Percentiles rank a stretch among this genome's conserved stretches.
These are phyloP conservation scores for Sebastes vulpes DNA, from an alignment of 2,797 vertebrate species.

Conservation along the genomic window DNA sequence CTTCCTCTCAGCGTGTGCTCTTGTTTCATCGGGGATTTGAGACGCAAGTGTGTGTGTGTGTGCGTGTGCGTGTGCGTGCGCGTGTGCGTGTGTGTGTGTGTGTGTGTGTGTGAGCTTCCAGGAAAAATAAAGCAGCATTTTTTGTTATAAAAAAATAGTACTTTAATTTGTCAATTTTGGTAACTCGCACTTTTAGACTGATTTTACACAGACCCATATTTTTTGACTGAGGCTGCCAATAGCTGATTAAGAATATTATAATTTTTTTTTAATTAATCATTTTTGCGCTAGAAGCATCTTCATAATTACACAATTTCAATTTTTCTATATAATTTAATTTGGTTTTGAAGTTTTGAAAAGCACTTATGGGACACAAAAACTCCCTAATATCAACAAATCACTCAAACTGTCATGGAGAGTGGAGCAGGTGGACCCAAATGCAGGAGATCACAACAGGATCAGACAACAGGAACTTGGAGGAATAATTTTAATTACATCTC, in stretches of 20 bases:
- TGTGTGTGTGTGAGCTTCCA: constrained; percentile 2
- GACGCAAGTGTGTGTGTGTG: not conserved
- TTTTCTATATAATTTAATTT: not conserved
- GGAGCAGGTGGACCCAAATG: no score
- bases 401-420: not conserved
- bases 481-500: rapidly evolving
- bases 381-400: not conserved
- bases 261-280: not conserved
- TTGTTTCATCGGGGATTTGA: constrained; percentile 43
- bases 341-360: not conserved
- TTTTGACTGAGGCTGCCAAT: not conserved
- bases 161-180: not conserved
- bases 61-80: not conserved
- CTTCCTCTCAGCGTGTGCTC: constrained; percentile 45
- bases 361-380: not conserved
- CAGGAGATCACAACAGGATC: no score
- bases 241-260: not conserved
- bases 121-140: not conserved
- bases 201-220: not conserved
- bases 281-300: not conserved
- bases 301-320: not conserved
- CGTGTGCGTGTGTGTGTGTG: constrained; percentile 6
- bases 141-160: not conserved
- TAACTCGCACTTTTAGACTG: not conserved
- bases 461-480: no score